Evolutionary conservation across 2,797 vertebrate species (phyloP), one percentile per base, ranked within the genome.

Genomic region (Prunella strophiata): DNA sequence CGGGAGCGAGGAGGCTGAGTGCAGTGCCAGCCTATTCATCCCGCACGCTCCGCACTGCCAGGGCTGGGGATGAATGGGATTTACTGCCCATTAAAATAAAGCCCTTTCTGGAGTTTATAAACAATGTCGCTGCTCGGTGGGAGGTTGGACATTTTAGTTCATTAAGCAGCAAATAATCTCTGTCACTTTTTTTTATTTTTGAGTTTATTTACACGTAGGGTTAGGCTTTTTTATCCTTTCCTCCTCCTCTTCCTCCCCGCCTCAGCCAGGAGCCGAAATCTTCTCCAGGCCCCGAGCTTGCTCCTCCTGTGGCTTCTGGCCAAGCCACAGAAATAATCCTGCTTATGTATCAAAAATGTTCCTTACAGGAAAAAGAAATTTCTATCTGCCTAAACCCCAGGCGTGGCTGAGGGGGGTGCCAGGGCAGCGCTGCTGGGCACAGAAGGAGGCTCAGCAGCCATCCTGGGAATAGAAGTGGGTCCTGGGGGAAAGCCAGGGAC

Each of bases 71-170:
- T 93, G 94, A 95, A 93, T 89, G 94, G 88, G 91, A 95, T 94
- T 96, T 95, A 94, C 93, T 88, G 91, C 89, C 92, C 86, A 52
- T 95, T 94, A 96, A 95, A 96, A 93, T 72, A 93, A 95, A 96
- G 73, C 93, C 85, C 73, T 88, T 68, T 51, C 92, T 94, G 91
- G 66, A 91, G 87, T 94, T 97, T 93, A 95, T 88, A 93, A 95
- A 94, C 95, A 91, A 71, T 11, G 57, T 34, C 23, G 43, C 88
- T 16, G 40, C 95, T 94, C 26, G 1, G 84, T 54, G 66, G 91
- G 95, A 94, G 91, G 80, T 23, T 92, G 93, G 83, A 51, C 77
- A 79, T 88, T 78, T 93, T 51, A 91, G 94, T 71, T 95, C 95
- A 94, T 97, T 96, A 95, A 87, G 91, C 40, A 63, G 90, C 87